These are phyloP conservation scores for Trachymyrmex cornetzi DNA, from an alignment of 1,140 invertebrate species.

Conservation along the genomic window DNA sequence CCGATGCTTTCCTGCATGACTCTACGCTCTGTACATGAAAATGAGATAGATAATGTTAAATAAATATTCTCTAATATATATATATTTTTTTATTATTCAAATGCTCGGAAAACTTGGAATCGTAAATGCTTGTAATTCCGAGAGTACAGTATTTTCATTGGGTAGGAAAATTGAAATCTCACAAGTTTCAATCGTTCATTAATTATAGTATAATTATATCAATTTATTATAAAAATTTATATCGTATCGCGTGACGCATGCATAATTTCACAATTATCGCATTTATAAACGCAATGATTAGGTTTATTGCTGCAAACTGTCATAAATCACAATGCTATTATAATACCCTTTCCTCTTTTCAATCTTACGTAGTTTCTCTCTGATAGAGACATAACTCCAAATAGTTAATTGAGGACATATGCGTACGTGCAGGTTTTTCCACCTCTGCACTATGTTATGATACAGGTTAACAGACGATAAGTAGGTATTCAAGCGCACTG, in stretches of 20 bases:
- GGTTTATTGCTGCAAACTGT: constrained; percentile 59
- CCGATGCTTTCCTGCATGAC: constrained; percentile 83
- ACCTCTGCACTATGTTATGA: background rate
- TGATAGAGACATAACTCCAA: constrained; percentile 70
- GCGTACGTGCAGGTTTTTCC: background rate
- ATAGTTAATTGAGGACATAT: constrained; percentile 24
- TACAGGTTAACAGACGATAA: constrained; percentile 49
- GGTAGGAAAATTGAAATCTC: background rate
- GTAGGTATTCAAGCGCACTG: background rate
- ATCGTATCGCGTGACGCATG: background rate
- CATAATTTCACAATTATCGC: constrained; percentile 75
- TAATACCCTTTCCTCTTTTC: background rate
- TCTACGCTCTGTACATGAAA: constrained; percentile 75
- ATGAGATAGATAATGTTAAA: background rate
- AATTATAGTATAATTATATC: constrained; percentile 6
- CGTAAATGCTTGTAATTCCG: background rate
- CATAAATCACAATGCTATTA: constrained; percentile 53
- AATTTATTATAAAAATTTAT: background rate
- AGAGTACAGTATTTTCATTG: background rate
- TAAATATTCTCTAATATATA: background rate
- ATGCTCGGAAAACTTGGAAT: background rate
- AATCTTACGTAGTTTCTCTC: background rate
- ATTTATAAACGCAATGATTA: constrained; percentile 40
- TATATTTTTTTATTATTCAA: background rate
- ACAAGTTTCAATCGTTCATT: background rate